Base-by-base conservation (phyloP, 2,113 vertebrate species). In the Hydrolagus affinis region DNA sequence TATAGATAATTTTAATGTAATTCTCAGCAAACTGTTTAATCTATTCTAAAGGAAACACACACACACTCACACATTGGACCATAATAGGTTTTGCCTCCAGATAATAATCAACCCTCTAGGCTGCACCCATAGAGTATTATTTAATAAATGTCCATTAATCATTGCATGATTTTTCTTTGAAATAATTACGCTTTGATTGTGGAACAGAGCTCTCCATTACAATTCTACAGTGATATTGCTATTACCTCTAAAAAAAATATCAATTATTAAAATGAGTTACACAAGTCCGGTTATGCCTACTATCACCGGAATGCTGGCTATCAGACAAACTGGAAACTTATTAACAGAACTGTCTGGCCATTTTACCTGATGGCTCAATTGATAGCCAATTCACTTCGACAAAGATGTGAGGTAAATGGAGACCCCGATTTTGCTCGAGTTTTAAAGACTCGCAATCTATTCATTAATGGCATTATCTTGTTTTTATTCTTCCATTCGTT, bases 261-360 rank as follows among this genome's bases (percentile, higher is more conserved):
- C 6, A 44, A 44, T 44, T 44, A 44, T 44, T 44, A 44, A 44
- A n/a, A 44, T 44, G 44, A 44, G 44, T 44, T 44, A 83, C 66
- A 25, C 66, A 28, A 83, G 66, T 17, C 60, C 25, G 66, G 3
- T 66, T 30, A 83, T 66, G 78, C 30, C 78, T 68, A 25, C 78
- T 83, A 17, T 83, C 62, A 32, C n/a, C 60, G 66, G 62, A 83
- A 32, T 83, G 25, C 14, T 66, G 62, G 78, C 62, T 64, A 32
- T 28, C 62, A 28, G 78, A 83, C 78, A 83, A 14, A 28, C 78
- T 83, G 78, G 62, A 83, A 83, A 83, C 32, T 83, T 83, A 83
- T 83, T 66, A 66, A 28, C 11, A 30, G 59, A 83, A 83, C 66
- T 83, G 62, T 59, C 28, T 68, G 78, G 32, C 78, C 59, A 21